A percentile compares a stretch with the other conserved stretches of the same genome.
These are phyloP conservation scores for Drosophila nigricruria DNA, from an alignment of 2,888 invertebrate species.

Conservation along the genomic window DNA sequence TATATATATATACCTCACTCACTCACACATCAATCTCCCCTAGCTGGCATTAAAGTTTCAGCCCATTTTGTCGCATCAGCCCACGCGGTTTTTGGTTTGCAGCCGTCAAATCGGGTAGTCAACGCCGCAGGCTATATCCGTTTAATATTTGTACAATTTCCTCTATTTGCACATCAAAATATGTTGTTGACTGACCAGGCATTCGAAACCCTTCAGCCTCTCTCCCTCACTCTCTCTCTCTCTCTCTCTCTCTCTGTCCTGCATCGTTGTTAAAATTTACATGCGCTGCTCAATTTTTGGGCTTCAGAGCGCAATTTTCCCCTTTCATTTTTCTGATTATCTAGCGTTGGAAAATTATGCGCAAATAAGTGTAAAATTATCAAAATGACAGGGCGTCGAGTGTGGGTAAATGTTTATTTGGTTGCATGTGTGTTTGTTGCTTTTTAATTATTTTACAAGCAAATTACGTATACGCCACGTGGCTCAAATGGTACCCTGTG, in stretches of 20 bases:
- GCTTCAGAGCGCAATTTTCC: constrained; percentile 1
- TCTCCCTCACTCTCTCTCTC: not conserved
- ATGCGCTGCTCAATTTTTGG: constrained; percentile 48
- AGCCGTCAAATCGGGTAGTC: constrained; percentile 45
- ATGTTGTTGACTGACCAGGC: constrained; percentile 41
- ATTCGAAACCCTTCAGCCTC: not conserved
- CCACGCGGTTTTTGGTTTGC: constrained; percentile 34
- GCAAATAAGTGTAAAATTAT: constrained; percentile 67
- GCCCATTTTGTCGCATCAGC: constrained; percentile 25
- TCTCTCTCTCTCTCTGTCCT: not conserved
- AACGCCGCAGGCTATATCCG: constrained; percentile 75
- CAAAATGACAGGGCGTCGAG: constrained; percentile 42
- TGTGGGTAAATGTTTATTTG: not conserved
- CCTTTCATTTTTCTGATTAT: constrained; percentile 53
- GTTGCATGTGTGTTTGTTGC: constrained; percentile 10
- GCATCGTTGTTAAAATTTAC: constrained; percentile 38
- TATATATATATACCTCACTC: not conserved
- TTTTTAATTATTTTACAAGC: constrained; percentile 63
- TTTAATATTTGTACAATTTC: constrained; percentile 76
- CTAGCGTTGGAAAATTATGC: constrained; percentile 42
- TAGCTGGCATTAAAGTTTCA: constrained; percentile 31
- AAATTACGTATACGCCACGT: constrained; percentile 62
- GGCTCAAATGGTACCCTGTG: not conserved
- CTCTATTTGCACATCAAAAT: constrained; percentile 66
- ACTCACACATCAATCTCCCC: not conserved